These are phyloP conservation scores for Sakesphorus luctuosus DNA, from an alignment of 2,113 vertebrate species.

Conservation along the genomic window DNA sequence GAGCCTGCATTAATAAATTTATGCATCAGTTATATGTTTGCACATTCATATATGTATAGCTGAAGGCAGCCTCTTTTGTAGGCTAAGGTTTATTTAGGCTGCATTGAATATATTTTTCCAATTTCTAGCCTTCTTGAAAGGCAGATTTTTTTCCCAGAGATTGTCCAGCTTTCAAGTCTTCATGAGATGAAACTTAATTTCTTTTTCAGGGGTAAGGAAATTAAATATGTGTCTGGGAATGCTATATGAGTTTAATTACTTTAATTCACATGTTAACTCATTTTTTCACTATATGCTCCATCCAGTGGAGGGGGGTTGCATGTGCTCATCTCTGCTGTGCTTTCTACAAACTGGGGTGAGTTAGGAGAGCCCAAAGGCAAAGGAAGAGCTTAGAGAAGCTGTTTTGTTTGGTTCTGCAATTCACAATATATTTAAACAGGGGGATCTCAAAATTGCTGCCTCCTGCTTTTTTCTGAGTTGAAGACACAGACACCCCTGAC, in stretches of 20 bases:
- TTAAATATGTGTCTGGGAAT: neutral
- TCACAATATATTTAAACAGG: neutral
- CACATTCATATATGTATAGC: slow-evolving; percentile 44
- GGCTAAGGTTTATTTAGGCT: slow-evolving; percentile 39
- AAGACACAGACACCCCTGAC: rapidly evolving
- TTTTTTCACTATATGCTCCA: neutral
- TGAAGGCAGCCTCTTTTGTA: slow-evolving; percentile 58
- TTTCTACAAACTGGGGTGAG: neutral
- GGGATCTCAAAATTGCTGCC: neutral
- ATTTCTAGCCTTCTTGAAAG: slow-evolving; percentile 28
- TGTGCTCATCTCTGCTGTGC: neutral
- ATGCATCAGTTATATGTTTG: slow-evolving; percentile 69
- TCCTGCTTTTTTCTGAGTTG: neutral
- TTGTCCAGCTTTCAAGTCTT: slow-evolving; percentile 20
- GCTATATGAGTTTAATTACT: slow-evolving; percentile 2
- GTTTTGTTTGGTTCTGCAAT: neutral
- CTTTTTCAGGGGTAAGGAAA: slow-evolving; percentile 19
- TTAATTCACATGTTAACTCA: neutral
- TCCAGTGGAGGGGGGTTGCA: neutral
- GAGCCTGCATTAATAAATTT: slow-evolving; percentile 69
- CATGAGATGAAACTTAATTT: slow-evolving; percentile 30
- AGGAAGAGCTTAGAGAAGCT: neutral
- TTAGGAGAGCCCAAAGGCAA: neutral
- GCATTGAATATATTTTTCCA: neutral
- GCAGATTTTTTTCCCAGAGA: slow-evolving; percentile 22